Evolutionary conservation across 1,140 invertebrate genomes (phyloP).

Genomic region (Nymphalis io): DNA sequence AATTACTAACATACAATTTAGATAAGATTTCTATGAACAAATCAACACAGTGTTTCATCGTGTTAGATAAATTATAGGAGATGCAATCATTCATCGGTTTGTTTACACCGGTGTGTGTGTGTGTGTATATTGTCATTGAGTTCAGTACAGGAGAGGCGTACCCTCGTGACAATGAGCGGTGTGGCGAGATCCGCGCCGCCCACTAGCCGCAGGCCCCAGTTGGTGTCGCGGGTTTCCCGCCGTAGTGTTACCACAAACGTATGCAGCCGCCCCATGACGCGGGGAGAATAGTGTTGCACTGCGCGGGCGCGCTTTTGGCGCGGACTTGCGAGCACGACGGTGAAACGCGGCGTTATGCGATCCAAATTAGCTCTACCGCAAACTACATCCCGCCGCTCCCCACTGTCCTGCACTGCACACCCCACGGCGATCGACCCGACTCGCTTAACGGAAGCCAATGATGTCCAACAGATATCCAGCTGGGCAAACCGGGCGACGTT

Average conservation of each 20-base stretch:
- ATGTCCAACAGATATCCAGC: constrained; percentile 52
- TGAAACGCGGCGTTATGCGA: constrained; percentile 68
- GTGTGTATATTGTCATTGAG: constrained; percentile 38
- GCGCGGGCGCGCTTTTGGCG: constrained; percentile 54
- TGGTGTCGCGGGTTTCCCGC: constrained; percentile 87
- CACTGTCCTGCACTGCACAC: constrained; percentile 56
- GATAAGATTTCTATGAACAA: background rate
- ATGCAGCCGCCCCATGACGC: constrained; percentile 83
- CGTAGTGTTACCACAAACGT: constrained; percentile 88
- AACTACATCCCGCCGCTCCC: constrained; percentile 57
- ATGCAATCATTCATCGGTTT: constrained; percentile 42
- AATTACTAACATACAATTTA: too few species aligned
- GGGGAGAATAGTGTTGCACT: constrained; percentile 49
- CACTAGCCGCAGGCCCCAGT: constrained; percentile 95
- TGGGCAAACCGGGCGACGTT: constrained; percentile 31
- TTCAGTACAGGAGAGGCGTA: constrained; percentile 77
- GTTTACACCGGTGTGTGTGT: constrained; percentile 64
- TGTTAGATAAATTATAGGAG: background rate
- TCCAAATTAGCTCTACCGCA: constrained; percentile 68
- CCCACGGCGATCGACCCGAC: constrained; percentile 69
- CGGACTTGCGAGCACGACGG: constrained; percentile 59
- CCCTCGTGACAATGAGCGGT: constrained; percentile 95
- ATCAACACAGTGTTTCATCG: background rate
- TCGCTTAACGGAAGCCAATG: constrained; percentile 65
- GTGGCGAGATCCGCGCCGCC: constrained; percentile 93